phyloP scores from a whole-genome alignment of 2,113 vertebrate species.

The Bungarus multicinctus region DNA sequence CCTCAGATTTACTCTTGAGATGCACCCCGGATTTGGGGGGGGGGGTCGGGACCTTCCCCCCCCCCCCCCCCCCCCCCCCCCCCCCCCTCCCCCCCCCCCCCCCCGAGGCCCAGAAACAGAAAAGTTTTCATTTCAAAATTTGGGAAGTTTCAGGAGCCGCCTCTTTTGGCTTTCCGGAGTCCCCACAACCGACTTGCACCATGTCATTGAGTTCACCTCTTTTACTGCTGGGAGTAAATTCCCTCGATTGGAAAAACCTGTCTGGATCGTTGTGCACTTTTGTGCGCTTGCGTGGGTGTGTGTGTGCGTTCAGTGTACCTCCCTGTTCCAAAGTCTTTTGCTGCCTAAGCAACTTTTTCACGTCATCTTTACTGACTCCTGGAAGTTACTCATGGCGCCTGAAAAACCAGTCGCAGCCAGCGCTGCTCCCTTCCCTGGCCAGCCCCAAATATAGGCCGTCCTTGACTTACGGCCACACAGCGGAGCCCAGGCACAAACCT shows the following conservation, averaged over 20 bases:
- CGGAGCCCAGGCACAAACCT: too few relatives aligned
- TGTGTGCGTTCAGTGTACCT: accelerated
- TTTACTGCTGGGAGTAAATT: background rate
- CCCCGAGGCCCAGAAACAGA: background rate
- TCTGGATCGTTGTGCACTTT: background rate
- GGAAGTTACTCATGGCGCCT: background rate
- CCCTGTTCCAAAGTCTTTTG: background rate
- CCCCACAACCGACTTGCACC: background rate
- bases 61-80: accelerated
- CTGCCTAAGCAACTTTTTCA: background rate
- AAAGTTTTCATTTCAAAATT: background rate
- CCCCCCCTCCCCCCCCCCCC: accelerated
- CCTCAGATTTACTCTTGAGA: background rate
- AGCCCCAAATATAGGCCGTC: too few relatives aligned
- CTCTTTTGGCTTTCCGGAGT: background rate
- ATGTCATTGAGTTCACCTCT: background rate
- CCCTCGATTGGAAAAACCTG: background rate
- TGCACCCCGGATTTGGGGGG: background rate
- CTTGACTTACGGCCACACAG: too few relatives aligned
- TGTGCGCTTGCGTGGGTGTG: too few relatives aligned
- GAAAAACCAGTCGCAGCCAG: background rate
- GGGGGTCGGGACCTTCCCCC: background rate
- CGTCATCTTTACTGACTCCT: too few relatives aligned
- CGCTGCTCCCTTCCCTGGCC: background rate
- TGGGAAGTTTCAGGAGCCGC: background rate